phyloP scores from a whole-genome alignment of 2,797 vertebrate species.

The Gymnoscopelus braueri region DNA sequence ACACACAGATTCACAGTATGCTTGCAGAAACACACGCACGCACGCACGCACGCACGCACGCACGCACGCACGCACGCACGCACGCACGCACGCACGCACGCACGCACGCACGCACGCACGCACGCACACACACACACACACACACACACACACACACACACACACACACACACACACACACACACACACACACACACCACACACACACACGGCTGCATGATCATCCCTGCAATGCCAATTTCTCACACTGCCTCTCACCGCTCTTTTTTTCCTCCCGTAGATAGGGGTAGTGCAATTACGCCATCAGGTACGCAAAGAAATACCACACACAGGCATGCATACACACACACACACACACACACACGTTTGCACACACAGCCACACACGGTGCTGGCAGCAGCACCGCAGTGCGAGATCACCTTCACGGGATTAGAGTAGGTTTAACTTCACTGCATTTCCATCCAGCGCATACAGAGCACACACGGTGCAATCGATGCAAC shows the following conservation, averaged over 20 bases:
- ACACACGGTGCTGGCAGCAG: slow-evolving; percentile 19
- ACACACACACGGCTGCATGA: slow-evolving; percentile 9
- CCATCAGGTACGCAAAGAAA: too few species aligned
- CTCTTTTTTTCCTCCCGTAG: too few species aligned
- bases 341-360: neutral
- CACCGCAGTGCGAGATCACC: slow-evolving; percentile 39
- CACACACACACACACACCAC: too few species aligned
- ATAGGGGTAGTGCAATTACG: too few species aligned
- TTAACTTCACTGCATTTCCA: slow-evolving; percentile 47
- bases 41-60: neutral
- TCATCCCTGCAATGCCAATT: too few species aligned
- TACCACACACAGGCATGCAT: too few species aligned
- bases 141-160: too few species aligned
- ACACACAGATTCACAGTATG: too few species aligned
- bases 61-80: neutral
- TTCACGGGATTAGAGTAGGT: slow-evolving; percentile 45
- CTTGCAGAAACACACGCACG: neutral
- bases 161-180: neutral
- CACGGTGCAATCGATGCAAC: slow-evolving; percentile 36
- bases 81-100: neutral
- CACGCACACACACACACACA: slow-evolving; percentile 1
- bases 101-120: neutral
- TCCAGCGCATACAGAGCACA: slow-evolving; percentile 15
- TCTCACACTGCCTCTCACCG: too few species aligned
- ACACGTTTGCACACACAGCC: too few species aligned